Base-by-base conservation (phyloP, 2,797 vertebrate genomes). In the Acanthornis magna region DNA sequence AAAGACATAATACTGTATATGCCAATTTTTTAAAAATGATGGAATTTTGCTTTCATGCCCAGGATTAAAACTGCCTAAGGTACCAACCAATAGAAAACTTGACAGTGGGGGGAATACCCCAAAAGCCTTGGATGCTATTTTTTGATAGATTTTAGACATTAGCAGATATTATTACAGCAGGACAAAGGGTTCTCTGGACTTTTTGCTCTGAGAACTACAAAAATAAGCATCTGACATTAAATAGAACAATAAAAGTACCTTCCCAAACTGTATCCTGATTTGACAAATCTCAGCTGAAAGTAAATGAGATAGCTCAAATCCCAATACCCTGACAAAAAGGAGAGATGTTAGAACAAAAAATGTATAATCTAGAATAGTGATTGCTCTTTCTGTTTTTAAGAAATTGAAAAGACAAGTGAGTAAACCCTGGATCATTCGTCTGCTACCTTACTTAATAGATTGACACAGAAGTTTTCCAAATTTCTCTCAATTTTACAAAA, bases 401-500 rank as follows among this genome's bases (percentile, higher is more conserved):
- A 96, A 96, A 89, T 57, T 73, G 55, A 79, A 84, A 96, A 95
- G 83, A 92, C 65, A 93, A 94, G 85, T 95, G 94, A 90, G 96
- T 95, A 93, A 92, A 80, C 75, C 85, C 89, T 95, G 58, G 55
- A 95, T 96, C 91, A 82, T 96, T 95, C 93, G 93, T 66, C 92
- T 97, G 71, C 76, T 97, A 74, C 83, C 75, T 95, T 95, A 85
- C 47, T 55, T 93, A 94, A 92, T 96, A 97, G 96, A 96, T 95
- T 43, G 80, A 70, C 34, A 40, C 93, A 96, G 96, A 97, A 96
- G 92, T 97, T 98, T 97, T 96, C 96, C 93, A 95, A 97, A 98
- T 97, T 96, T 97, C 95, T 97, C 95, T 96, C 84, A 85, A 81
- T 97, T 98, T 98, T 98, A 98, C 98, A 98, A 98, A 98, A 97